Evolutionary conservation across 2,888 invertebrate genomes (phyloP).

Genomic region (Thyatira batis): DNA sequence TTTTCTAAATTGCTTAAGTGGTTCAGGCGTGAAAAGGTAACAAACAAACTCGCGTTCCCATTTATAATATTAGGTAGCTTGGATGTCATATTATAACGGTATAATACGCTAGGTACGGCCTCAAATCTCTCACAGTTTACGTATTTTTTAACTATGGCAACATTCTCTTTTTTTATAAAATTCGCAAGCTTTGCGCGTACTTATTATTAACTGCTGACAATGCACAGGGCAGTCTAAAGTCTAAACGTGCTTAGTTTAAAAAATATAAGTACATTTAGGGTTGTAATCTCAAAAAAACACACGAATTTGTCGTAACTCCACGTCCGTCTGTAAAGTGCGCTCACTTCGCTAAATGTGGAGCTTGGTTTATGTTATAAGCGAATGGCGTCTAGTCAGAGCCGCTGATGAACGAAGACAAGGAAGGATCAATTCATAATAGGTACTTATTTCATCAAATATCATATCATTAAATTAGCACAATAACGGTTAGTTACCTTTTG

Average conservation of each 20-base stretch:
- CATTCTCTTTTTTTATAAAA: neutral
- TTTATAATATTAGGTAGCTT: too few relatives aligned
- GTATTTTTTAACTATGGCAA: neutral
- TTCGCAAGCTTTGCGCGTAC: neutral
- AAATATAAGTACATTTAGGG: conserved; percentile 31
- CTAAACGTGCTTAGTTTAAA: conserved; percentile 34
- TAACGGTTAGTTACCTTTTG: too few relatives aligned
- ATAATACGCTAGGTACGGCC: too few relatives aligned
- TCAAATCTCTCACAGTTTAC: neutral
- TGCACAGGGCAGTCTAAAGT: conserved; percentile 7
- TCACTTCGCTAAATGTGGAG: conserved; percentile 53
- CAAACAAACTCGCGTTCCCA: too few relatives aligned
- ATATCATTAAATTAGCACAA: too few relatives aligned
- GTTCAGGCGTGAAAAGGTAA: too few relatives aligned
- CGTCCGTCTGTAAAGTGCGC: conserved; percentile 51
- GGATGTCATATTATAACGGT: too few relatives aligned
- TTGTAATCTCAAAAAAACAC: conserved; percentile 51
- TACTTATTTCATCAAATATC: too few relatives aligned
- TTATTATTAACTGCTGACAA: neutral
- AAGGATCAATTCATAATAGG: too few relatives aligned
- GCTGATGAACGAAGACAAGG: too few relatives aligned
- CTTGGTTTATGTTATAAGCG: conserved; percentile 27
- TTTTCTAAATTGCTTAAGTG: too few relatives aligned
- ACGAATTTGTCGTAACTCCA: conserved; percentile 40
- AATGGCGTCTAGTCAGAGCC: neutral